Percentiles rank a stretch among this genome's conserved stretches.
Conservation (phyloP, 30 jellyfish, hydroid and myxozoan genomes). For the Morbakka virulenta region DNA sequence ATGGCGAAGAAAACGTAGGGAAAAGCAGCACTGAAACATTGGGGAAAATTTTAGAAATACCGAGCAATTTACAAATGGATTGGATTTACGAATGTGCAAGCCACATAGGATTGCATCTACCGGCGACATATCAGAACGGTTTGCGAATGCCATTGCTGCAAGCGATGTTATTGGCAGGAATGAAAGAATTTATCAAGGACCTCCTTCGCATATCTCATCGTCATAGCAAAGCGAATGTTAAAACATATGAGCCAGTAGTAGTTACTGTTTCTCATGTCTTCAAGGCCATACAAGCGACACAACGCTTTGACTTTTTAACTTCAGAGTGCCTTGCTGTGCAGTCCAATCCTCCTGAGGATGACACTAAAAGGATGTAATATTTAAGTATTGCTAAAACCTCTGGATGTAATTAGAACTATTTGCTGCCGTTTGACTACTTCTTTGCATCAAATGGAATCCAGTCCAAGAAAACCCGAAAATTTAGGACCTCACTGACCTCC, state of each 20-base stretch:
- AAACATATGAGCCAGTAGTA: constrained; percentile 51
- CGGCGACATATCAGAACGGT: constrained; percentile 15
- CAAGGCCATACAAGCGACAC: constrained; percentile 17
- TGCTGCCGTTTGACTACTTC: too few species aligned
- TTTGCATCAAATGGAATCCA: too few species aligned
- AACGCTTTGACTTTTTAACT: constrained; percentile 72
- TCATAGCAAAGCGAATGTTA: constrained; percentile 40
- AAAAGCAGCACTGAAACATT: not conserved
- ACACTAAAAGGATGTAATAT: too few species aligned
- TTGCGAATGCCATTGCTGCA: constrained; percentile 64
- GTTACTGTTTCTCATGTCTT: constrained; percentile 69
- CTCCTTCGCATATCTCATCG: constrained; percentile 23
- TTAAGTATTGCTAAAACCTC: too few species aligned
- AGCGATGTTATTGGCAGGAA: constrained; percentile 53
- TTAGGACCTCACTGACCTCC: too few species aligned
- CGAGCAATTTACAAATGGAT: constrained; percentile 29
- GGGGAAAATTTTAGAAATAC: constrained; percentile 7
- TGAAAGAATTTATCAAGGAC: constrained; percentile 64
- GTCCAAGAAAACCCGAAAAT: too few species aligned
- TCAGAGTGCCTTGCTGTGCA: too few species aligned
- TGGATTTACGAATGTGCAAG: constrained; percentile 85
- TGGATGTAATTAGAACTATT: too few species aligned
- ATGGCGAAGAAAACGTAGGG: not conserved
- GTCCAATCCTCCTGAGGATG: too few species aligned
- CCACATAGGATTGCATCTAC: constrained; percentile 68